Conservation (phyloP, 53 echinoderm and acorn worm species). For the Hippasteria phrygiana region DNA sequence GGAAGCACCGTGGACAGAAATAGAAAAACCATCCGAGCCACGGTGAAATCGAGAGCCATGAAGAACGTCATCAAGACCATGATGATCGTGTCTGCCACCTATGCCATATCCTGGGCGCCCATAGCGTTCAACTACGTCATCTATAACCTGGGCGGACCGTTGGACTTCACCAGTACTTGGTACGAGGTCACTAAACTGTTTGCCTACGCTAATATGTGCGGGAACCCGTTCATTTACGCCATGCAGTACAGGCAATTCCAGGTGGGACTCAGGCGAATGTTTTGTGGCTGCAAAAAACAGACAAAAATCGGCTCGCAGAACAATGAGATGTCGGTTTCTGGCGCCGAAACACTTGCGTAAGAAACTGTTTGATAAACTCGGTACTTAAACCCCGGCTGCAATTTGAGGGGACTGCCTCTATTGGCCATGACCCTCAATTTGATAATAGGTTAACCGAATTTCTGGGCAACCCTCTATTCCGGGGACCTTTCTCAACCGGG, state of each 20-base stretch:
- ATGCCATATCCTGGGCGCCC: conserved; percentile 90
- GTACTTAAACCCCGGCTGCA: too few relatives aligned
- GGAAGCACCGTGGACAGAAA: not conserved
- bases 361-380: not conserved
- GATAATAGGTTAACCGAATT: too few relatives aligned
- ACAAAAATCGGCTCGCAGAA: not conserved
- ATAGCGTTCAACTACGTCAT: conserved; percentile 83
- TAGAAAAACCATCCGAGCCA: not conserved
- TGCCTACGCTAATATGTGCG: conserved; percentile 85
- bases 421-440: too few relatives aligned
- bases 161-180: conserved; percentile 80
- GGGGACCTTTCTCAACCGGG: too few relatives aligned
- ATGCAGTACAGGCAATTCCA: conserved; percentile 96
- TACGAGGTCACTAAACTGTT: conserved; percentile 84
- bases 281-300: conserved; percentile 19
- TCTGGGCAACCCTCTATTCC: too few relatives aligned
- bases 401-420: too few relatives aligned
- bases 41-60: conserved; percentile 54
- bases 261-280: conserved; percentile 70
- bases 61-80: conserved; percentile 88
- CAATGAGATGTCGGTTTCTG: conserved; percentile 22
- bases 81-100: conserved; percentile 77
- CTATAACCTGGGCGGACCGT: conserved; percentile 81
- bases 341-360: conserved; percentile 19
- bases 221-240: conserved; percentile 91